These are phyloP conservation scores for Drosophila arizonae DNA, from an alignment of 1,140 invertebrate genomes.

Conservation along the genomic window DNA sequence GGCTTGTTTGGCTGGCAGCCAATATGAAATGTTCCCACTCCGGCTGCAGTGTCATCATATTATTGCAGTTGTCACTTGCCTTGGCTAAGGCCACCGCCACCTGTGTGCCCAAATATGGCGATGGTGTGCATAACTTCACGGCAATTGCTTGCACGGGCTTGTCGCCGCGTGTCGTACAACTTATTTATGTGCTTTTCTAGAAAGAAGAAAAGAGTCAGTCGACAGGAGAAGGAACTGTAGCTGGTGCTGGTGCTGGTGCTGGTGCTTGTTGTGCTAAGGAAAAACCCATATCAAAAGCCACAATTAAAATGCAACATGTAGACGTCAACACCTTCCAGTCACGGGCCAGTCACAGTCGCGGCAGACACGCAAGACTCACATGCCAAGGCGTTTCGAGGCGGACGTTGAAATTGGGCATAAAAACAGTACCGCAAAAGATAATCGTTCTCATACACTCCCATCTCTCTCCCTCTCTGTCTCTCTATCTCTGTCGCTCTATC, in stretches of 20 bases:
- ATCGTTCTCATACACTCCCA: slow-evolving; percentile 48
- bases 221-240: slow-evolving; percentile 16
- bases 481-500: slow-evolving; percentile 40
- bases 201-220: slow-evolving; percentile 23
- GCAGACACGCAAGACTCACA: slow-evolving; percentile 46
- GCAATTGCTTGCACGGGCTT: slow-evolving; percentile 57
- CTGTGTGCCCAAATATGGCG: slow-evolving; percentile 70
- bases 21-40: slow-evolving; percentile 20
- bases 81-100: slow-evolving; percentile 67
- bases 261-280: not conserved
- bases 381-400: slow-evolving; percentile 77
- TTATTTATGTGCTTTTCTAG: slow-evolving; percentile 70
- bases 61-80: slow-evolving; percentile 33
- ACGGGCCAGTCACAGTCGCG: slow-evolving; percentile 18
- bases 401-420: slow-evolving; percentile 80
- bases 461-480: slow-evolving; percentile 8
- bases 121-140: slow-evolving; percentile 73
- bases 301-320: slow-evolving; percentile 80
- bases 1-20: slow-evolving; percentile 16
- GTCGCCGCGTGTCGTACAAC: slow-evolving; percentile 71
- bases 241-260: not conserved
- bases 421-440: slow-evolving; percentile 74
- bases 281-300: slow-evolving; percentile 58
- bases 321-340: slow-evolving; percentile 71
- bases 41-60: not conserved